These are phyloP conservation scores for Branchipolynoe longqiensis DNA, from an alignment of 2,888 invertebrate genomes.

Conservation along the genomic window DNA sequence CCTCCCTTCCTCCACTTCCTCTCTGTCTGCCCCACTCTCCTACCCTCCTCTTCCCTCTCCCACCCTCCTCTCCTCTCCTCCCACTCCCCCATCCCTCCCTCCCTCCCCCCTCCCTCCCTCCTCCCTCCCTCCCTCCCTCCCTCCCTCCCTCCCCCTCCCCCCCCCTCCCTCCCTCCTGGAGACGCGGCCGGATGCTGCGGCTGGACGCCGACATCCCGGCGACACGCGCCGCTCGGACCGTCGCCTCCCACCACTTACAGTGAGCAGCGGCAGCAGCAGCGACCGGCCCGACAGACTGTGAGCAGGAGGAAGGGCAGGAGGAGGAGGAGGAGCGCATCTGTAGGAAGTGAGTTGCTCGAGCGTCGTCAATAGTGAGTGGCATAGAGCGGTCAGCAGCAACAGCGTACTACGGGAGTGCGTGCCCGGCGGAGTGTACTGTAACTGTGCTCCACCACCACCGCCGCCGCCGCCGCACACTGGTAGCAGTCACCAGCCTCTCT, in stretches of 20 bases:
- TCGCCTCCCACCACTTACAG: too few species aligned
- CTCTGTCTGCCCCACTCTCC: too few species aligned
- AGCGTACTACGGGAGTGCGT: too few species aligned
- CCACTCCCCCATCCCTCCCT: background rate
- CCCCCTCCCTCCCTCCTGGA: background rate
- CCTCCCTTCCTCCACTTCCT: too few species aligned
- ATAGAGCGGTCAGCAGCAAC: slow-evolving; percentile 42
- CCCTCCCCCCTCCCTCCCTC: slow-evolving; percentile 7
- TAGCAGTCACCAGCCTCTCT: background rate
- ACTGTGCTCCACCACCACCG: background rate
- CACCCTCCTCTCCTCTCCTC: too few species aligned
- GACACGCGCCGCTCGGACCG: background rate
- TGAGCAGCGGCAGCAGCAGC: background rate
- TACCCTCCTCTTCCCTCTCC: too few species aligned
- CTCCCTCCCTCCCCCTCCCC: background rate
- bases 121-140: background rate
- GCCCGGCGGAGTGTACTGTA: background rate
- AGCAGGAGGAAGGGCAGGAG: slow-evolving; percentile 4
- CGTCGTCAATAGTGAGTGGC: slow-evolving; percentile 3
- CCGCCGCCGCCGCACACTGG: background rate
- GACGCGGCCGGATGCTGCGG: background rate
- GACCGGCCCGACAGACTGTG: background rate
- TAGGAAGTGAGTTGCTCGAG: too few species aligned
- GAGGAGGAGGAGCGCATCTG: slow-evolving; percentile 17
- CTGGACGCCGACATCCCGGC: background rate